Conservation (phyloP, 2,113 vertebrate genomes). For the Scatophagus argus region DNA sequence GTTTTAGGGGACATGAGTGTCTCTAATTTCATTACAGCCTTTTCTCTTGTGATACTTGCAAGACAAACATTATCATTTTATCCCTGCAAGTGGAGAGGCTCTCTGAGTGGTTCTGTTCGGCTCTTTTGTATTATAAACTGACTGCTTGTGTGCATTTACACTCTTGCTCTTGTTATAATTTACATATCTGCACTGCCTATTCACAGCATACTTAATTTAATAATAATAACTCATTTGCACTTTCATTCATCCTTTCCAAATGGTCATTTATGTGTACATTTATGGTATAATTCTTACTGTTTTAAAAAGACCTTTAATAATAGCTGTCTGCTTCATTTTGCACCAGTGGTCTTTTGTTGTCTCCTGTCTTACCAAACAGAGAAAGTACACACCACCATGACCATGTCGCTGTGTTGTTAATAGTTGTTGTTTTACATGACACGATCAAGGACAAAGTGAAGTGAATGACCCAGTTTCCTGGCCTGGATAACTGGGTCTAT, state of each 20-base stretch:
- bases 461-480: slow-evolving; percentile 8
- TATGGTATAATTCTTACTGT: background rate
- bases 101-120: background rate
- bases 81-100: background rate
- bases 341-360: background rate
- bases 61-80: slow-evolving; percentile 16
- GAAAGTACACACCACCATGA: background rate
- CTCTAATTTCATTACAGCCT: slow-evolving; percentile 20
- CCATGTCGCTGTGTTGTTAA: background rate
- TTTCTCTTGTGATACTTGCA: slow-evolving; percentile 8
- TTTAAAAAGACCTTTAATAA: background rate
- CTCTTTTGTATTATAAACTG: background rate
- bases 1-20: too few relatives aligned
- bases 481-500: slow-evolving; percentile 8
- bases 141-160: background rate
- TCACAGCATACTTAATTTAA: background rate
- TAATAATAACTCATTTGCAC: background rate
- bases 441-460: background rate
- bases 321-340: background rate
- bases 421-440: slow-evolving; percentile 2
- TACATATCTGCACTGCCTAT: background rate
- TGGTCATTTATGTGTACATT: background rate
- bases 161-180: background rate
- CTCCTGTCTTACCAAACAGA: background rate
- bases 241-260: background rate